Base-by-base conservation (phyloP, 2,797 vertebrate species). In the Argyrosomus regius region DNA sequence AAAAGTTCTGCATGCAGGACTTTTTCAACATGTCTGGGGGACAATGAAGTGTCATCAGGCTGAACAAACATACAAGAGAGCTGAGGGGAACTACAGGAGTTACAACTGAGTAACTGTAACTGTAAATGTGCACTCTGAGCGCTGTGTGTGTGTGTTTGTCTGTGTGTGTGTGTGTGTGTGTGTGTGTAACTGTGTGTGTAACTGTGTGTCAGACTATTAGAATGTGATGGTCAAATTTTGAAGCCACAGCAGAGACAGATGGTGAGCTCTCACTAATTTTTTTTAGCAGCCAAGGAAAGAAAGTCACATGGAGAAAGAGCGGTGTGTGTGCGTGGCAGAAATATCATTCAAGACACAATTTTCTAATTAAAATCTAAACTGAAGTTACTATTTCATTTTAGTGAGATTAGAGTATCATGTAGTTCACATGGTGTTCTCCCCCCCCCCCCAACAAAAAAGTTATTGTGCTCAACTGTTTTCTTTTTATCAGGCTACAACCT, bases 201-300 rank as follows among this genome's bases (percentile, higher is more conserved):
- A 52, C 12, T 75, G 35, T 57, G 24, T 57, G 46, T 65, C 20
- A 41, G 64, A 35, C 24, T 22, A n/a, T 35, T 35, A 35, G 35
- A 35, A 39, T 60, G 35, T 35, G 46, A 46, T 62, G 66, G 65
- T 75, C 46, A 59, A 60, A 57, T 53, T 26, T 31, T 56, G 24
- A 72, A 31, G 64, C 49, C 52, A 60, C 57, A 49, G 69, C 71
- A 64, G 57, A 68, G 49, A 58, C 68, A 56, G 65, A 74, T 60
- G 43, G 62, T 61, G 43, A 65, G 46, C 48, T 4, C n/a, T 17
- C 45, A 18, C 3, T 48, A 65, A 60, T 74, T 59, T 56, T 56
- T 54, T 65, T 60, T 75, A 70, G 18, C 41, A 54, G 39, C 10
- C 58, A 58, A 52, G 39, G 59, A 64, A 26, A 77, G 31, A 65